These are phyloP conservation scores for Cuniculus paca DNA, from an alignment of 2,797 vertebrate species.

Conservation along the genomic window DNA sequence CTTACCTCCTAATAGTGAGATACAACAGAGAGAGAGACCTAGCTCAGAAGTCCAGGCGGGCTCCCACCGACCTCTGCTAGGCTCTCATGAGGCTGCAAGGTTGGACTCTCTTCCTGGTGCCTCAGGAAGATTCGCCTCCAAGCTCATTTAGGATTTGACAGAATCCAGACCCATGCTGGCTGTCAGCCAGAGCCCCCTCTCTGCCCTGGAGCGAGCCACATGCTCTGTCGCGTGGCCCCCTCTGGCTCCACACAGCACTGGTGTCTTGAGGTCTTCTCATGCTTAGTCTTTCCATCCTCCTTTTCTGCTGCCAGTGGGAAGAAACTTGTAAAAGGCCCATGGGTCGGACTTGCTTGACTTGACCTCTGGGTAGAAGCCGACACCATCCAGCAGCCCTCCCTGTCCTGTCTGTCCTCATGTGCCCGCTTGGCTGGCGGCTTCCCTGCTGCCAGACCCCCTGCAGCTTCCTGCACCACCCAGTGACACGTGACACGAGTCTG, in stretches of 20 bases:
- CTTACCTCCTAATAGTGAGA: background rate
- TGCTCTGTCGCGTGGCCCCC: background rate
- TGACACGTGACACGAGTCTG: background rate
- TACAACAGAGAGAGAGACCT: accelerated
- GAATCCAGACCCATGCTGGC: background rate
- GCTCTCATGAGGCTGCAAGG: background rate
- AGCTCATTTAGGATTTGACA: background rate
- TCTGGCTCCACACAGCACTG: background rate
- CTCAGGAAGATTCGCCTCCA: background rate
- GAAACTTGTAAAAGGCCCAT: background rate
- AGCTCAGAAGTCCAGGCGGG: no score
- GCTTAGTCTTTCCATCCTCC: background rate
- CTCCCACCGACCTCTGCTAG: background rate
- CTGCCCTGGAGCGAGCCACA: no score
- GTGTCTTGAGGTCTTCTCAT: background rate
- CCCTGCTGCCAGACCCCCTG: background rate
- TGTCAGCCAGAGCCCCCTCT: background rate
- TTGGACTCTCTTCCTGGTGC: background rate
- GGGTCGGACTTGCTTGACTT: background rate
- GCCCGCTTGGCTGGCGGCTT: background rate
- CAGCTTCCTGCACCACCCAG: background rate
- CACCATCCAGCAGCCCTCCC: background rate
- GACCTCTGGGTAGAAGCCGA: background rate
- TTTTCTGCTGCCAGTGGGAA: background rate
- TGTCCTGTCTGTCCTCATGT: background rate